Conservation (phyloP, 2,888 invertebrate genomes). For the Lamellibrachia satsuma region DNA sequence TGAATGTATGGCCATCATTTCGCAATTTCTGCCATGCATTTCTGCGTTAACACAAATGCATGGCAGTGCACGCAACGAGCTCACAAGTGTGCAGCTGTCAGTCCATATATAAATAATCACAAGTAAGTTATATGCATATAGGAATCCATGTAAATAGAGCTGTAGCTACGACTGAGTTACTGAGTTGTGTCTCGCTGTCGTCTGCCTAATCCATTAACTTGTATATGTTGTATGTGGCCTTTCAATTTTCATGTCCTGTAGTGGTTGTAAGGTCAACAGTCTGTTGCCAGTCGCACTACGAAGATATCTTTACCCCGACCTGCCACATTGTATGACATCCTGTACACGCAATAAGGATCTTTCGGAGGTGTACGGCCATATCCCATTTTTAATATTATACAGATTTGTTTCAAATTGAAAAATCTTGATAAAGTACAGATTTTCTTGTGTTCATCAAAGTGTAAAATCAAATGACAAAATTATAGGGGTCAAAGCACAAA, state of each 20-base stretch:
- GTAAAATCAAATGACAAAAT: no score
- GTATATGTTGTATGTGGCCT: background rate
- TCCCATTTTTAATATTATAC: no score
- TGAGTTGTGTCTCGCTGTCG: background rate
- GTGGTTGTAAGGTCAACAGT: background rate
- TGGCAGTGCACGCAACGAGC: background rate
- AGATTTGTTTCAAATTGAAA: no score
- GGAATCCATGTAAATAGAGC: background rate
- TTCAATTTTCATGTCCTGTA: background rate
- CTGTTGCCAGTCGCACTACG: background rate
- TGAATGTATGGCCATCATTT: background rate
- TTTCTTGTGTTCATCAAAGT: no score
- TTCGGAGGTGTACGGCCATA: no score
- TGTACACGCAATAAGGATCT: no score
- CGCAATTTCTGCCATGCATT: background rate
- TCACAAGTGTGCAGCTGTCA: background rate
- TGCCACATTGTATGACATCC: no score
- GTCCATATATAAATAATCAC: constrained; percentile 17
- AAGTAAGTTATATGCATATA: constrained; percentile 5
- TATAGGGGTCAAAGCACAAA: no score
- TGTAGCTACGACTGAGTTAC: background rate
- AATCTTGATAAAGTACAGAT: no score
- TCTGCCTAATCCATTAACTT: background rate
- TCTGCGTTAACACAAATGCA: background rate
- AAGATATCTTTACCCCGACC: background rate